Conservation (phyloP, 2,888 invertebrate genomes). For the Argynnis bischoffii region DNA sequence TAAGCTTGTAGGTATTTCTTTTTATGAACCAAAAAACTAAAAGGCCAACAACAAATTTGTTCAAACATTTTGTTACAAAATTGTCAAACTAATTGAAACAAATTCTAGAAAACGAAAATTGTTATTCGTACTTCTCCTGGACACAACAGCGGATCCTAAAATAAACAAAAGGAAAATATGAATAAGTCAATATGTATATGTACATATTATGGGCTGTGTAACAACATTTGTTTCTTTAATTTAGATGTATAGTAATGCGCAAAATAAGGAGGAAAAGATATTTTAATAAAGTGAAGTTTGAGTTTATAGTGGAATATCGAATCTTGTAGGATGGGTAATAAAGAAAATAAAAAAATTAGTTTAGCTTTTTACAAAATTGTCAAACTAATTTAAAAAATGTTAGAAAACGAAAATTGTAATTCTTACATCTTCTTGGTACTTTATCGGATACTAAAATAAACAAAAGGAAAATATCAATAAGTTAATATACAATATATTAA, state of each 20-base stretch:
- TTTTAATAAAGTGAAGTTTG: not conserved
- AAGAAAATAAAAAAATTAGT: not conserved
- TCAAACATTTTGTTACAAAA: not conserved
- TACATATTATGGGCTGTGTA: not conserved
- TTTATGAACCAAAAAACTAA: not conserved
- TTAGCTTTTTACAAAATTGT: not conserved
- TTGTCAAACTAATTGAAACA: not conserved
- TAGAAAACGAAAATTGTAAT: not conserved
- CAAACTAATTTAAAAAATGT: not conserved
- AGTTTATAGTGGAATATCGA: not conserved
- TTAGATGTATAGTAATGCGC: too few relatives aligned
- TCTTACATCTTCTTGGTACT: too few relatives aligned
- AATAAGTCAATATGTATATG: not conserved
- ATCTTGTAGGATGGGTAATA: constrained; percentile 4
- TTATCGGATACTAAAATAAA: not conserved
- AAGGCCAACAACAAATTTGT: too few relatives aligned
- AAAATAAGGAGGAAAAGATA: not conserved
- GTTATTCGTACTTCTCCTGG: too few relatives aligned
- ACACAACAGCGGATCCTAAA: too few relatives aligned
- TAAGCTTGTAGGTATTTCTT: too few relatives aligned
- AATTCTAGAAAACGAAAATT: not conserved
- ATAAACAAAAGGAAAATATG: not conserved
- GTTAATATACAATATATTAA: not conserved
- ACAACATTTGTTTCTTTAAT: too few relatives aligned
- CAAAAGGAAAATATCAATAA: not conserved